These are phyloP conservation scores for Parazoanthus darwini DNA, from an alignment of 92 coral and sea anemone genomes.

Conservation along the genomic window DNA sequence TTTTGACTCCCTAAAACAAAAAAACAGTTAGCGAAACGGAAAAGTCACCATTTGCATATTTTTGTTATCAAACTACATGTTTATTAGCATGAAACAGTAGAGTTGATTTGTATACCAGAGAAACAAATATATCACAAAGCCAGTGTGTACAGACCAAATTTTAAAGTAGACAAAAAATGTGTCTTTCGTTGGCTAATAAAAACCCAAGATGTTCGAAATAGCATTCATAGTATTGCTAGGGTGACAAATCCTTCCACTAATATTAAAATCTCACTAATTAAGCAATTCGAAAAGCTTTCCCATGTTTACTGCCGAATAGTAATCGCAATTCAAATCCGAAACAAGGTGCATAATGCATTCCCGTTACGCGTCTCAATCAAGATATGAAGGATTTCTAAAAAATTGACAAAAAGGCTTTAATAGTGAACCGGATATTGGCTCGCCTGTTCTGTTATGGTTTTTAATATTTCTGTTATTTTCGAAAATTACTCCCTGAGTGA, in stretches of 20 bases:
- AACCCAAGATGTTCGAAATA: not conserved
- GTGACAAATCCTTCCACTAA: not conserved
- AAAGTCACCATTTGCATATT: too few relatives aligned
- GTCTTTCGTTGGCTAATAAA: not conserved
- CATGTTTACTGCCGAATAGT: not conserved
- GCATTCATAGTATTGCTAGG: not conserved
- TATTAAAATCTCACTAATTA: not conserved
- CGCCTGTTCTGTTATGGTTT: not conserved
- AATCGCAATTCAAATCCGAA: not conserved
- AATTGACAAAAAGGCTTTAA: not conserved
- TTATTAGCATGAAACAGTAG: not conserved
- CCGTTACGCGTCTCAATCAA: not conserved
- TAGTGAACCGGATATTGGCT: conserved; percentile 15
- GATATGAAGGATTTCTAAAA: not conserved
- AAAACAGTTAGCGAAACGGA: too few relatives aligned
- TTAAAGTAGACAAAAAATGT: not conserved
- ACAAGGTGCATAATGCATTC: not conserved
- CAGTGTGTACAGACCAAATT: not conserved
- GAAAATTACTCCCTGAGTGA: not conserved
- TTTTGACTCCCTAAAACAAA: too few relatives aligned
- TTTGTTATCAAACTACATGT: not conserved
- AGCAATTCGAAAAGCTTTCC: not conserved
- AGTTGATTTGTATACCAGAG: not conserved
- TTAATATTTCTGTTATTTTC: not conserved
- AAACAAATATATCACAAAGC: not conserved